These are phyloP conservation scores for Drosophila obscura DNA, from an alignment of 1,140 invertebrate genomes.

Conservation along the genomic window DNA sequence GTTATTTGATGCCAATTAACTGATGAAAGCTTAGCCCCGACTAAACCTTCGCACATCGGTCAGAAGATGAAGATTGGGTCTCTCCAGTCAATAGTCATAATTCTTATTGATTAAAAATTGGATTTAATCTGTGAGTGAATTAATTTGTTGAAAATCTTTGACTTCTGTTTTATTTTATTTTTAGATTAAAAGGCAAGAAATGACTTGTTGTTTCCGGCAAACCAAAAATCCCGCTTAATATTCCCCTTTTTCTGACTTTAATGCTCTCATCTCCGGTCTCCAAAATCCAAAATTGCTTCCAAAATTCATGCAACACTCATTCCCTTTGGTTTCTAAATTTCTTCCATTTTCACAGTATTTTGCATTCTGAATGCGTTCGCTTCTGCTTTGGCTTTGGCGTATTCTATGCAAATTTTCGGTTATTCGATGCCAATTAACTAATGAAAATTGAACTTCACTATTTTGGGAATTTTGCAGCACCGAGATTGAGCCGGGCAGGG, in stretches of 20 bases:
- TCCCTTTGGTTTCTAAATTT: not conserved
- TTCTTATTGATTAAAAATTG: conserved; percentile 4
- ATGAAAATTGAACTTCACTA: conserved; percentile 58
- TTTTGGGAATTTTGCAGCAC: conserved; percentile 9
- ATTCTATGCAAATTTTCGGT: conserved; percentile 1
- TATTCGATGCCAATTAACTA: conserved; percentile 73
- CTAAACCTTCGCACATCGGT: conserved; percentile 10
- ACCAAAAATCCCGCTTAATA: too few relatives aligned
- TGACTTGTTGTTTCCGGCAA: too few relatives aligned
- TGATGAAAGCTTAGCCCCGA: conserved; percentile 46
- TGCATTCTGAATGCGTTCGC: not conserved
- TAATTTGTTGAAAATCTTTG: conserved; percentile 4
- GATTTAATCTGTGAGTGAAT: conserved; percentile 24
- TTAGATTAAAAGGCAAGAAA: too few relatives aligned
- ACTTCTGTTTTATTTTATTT: not conserved
- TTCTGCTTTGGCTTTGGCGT: not conserved
- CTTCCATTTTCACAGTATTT: not conserved
- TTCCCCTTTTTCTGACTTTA: too few relatives aligned
- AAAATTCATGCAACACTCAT: too few relatives aligned
- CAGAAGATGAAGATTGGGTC: conserved; percentile 30
- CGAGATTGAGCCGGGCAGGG: too few relatives aligned
- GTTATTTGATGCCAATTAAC: conserved; percentile 68
- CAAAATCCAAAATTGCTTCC: too few relatives aligned
- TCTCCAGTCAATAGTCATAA: not conserved
- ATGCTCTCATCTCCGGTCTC: too few relatives aligned